These are phyloP conservation scores for Chaetops frenatus DNA, from an alignment of 2,113 vertebrate species.

Conservation along the genomic window DNA sequence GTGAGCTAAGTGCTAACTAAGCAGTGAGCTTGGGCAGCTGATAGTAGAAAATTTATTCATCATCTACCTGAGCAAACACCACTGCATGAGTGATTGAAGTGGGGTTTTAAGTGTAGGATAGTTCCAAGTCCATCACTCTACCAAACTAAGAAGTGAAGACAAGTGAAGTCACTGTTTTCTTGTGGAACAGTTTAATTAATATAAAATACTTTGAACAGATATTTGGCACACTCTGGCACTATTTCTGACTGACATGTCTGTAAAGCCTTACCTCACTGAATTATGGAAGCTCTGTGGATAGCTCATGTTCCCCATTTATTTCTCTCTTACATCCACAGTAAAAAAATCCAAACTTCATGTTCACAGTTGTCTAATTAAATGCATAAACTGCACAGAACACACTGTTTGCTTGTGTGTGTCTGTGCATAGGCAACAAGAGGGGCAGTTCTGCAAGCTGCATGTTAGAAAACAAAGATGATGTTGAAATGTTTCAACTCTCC, in stretches of 20 bases:
- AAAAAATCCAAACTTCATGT: background rate
- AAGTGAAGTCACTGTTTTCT: background rate
- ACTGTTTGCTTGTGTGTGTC: fast-evolving
- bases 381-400: background rate
- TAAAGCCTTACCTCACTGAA: background rate
- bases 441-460: background rate
- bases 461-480: background rate
- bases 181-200: slow-evolving; percentile 41
- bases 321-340: background rate
- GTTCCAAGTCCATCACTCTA: background rate
- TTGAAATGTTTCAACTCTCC: background rate
- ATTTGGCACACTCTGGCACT: background rate
- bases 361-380: background rate
- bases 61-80: background rate
- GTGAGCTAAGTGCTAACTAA: background rate
- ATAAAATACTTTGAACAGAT: background rate
- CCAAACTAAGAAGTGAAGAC: background rate
- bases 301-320: background rate
- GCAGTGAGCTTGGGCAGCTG: background rate
- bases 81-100: background rate
- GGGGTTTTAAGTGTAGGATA: background rate
- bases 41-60: background rate
- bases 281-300: background rate
- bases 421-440: background rate
- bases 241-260: background rate